A percentile compares a stretch with the other conserved stretches of the same genome.
These are phyloP conservation scores for Bombus ignitus DNA, from an alignment of 1,140 invertebrate species.

Conservation along the genomic window DNA sequence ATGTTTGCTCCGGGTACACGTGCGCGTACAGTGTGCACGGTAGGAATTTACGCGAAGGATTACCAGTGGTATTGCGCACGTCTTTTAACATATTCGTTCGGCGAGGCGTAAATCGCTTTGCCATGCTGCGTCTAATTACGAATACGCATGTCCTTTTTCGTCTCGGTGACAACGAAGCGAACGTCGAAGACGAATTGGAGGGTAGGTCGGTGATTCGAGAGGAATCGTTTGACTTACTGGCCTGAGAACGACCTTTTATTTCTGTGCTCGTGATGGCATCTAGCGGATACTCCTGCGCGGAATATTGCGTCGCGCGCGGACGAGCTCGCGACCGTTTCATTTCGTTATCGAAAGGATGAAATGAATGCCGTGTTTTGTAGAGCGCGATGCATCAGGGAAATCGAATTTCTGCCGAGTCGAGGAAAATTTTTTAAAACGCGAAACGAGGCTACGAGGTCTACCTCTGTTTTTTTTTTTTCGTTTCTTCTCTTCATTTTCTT, in stretches of 20 bases:
- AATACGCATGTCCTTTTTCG: neutral
- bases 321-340: neutral
- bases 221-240: conserved; percentile 17
- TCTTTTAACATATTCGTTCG: conserved; percentile 35
- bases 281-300: conserved; percentile 2
- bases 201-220: neutral
- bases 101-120: neutral
- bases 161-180: neutral
- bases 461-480: neutral
- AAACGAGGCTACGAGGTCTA: conserved; percentile 24
- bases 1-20: conserved; percentile 28
- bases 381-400: conserved; percentile 43
- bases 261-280: neutral
- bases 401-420: conserved; percentile 38
- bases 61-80: neutral
- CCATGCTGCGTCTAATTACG: neutral
- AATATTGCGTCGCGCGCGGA: neutral
- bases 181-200: neutral
- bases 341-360: conserved; percentile 22
- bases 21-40: neutral
- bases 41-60: conserved; percentile 14
- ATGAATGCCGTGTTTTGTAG: conserved; percentile 23
- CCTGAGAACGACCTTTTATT: conserved; percentile 10
- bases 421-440: conserved; percentile 40
- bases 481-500: neutral